phyloP scores from a whole-genome alignment of 2,797 vertebrate species.

The Tragopan temminckii region DNA sequence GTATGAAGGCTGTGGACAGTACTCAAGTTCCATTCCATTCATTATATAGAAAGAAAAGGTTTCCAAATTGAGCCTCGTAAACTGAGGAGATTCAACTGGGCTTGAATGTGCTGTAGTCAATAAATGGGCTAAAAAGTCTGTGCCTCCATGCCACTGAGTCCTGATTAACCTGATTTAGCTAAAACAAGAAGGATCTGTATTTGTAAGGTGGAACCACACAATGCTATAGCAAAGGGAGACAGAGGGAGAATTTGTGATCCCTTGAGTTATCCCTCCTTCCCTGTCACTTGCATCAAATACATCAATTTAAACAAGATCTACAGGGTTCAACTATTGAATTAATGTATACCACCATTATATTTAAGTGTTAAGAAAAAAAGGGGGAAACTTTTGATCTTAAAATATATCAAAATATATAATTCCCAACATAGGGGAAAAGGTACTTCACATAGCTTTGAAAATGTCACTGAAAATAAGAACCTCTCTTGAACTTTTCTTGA shows the following conservation, averaged over 20 bases:
- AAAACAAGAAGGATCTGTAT: background rate
- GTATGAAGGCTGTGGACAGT: background rate
- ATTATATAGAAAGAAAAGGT: background rate
- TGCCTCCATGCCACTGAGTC: background rate
- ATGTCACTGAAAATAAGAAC: background rate
- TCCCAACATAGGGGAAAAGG: background rate
- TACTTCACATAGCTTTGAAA: background rate
- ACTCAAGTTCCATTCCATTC: background rate
- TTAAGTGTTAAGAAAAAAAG: fast-evolving
- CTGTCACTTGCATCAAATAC: background rate
- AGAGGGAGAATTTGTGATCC: background rate
- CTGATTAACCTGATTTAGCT: background rate
- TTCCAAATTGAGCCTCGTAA: background rate
- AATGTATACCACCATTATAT: background rate
- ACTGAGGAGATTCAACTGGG: background rate
- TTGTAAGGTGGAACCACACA: background rate
- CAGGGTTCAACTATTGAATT: background rate
- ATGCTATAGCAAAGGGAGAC: background rate
- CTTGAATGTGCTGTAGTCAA: background rate
- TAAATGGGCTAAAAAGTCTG: background rate
- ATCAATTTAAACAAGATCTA: background rate
- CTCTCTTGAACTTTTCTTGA: conserved; percentile 17
- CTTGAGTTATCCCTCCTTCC: background rate
- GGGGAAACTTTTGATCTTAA: background rate
- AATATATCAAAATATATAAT: background rate